These are phyloP conservation scores for Epinotia ramella DNA, from an alignment of 2,888 invertebrate genomes.

Conservation along the genomic window DNA sequence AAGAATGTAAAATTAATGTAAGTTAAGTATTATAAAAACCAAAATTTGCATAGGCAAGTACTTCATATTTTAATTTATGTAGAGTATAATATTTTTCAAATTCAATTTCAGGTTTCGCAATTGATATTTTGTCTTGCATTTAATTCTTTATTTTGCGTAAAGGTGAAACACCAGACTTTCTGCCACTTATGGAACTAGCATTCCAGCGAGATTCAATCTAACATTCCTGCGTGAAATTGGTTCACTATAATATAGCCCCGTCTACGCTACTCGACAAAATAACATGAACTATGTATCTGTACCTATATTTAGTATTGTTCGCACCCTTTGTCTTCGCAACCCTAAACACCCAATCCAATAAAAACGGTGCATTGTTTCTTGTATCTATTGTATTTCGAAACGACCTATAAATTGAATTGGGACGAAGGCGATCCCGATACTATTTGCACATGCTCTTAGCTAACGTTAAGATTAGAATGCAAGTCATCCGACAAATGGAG, in stretches of 20 bases:
- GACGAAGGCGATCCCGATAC: background rate
- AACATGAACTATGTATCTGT: too few species aligned
- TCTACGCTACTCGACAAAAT: too few species aligned
- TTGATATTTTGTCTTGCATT: background rate
- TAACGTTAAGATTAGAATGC: conserved; percentile 1
- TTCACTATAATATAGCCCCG: too few species aligned
- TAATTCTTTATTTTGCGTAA: background rate
- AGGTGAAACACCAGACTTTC: background rate
- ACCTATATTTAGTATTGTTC: background rate
- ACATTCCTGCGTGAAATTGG: too few species aligned
- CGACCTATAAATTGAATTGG: conserved; percentile 14
- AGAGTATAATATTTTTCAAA: too few species aligned
- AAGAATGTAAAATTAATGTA: too few species aligned
- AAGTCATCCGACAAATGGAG: conserved; percentile 1
- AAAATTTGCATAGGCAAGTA: too few species aligned
- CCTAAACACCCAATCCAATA: background rate
- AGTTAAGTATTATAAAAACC: too few species aligned
- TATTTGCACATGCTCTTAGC: conserved; percentile 18
- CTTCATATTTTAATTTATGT: too few species aligned
- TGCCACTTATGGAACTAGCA: background rate
- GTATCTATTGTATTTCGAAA: background rate
- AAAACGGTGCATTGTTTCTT: conserved; percentile 8
- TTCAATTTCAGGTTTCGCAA: too few species aligned
- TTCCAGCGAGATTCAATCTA: too few species aligned
- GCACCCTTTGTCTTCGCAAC: background rate